Conservation (phyloP, 2,888 invertebrate species). For the Drosophila neutralis region DNA sequence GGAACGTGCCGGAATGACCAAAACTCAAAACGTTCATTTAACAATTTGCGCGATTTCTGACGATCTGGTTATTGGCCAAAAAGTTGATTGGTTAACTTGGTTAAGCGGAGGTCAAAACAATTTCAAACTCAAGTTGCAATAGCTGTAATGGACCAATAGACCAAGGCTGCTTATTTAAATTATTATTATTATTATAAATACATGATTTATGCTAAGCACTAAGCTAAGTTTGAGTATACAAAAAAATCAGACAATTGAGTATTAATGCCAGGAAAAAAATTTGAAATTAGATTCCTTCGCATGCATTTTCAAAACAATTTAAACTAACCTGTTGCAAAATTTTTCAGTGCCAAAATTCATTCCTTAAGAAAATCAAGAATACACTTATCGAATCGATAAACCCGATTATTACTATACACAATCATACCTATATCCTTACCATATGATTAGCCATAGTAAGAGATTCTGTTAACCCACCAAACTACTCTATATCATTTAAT, state of each 20-base stretch:
- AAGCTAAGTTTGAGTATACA: too few relatives aligned
- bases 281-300: background rate
- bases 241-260: background rate
- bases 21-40: constrained; percentile 32
- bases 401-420: background rate
- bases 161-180: constrained; percentile 21
- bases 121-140: constrained; percentile 12
- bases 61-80: constrained; percentile 39
- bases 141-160: constrained; percentile 26
- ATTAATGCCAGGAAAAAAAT: background rate
- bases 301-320: background rate
- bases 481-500: too few relatives aligned
- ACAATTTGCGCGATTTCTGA: constrained; percentile 39
- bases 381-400: background rate
- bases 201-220: too few relatives aligned
- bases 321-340: background rate
- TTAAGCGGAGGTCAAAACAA: constrained; percentile 33
- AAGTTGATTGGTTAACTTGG: constrained; percentile 38
- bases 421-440: background rate
- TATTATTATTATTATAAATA: background rate
- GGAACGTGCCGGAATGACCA: constrained; percentile 39
- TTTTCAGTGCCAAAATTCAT: background rate
- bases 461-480: too few relatives aligned
- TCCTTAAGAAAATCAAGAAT: background rate
- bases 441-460: background rate